A percentile compares a stretch with the other conserved stretches of the same genome.
Evolutionary conservation across 2,113 vertebrate species (phyloP).

Genomic region (Scortum barcoo): DNA sequence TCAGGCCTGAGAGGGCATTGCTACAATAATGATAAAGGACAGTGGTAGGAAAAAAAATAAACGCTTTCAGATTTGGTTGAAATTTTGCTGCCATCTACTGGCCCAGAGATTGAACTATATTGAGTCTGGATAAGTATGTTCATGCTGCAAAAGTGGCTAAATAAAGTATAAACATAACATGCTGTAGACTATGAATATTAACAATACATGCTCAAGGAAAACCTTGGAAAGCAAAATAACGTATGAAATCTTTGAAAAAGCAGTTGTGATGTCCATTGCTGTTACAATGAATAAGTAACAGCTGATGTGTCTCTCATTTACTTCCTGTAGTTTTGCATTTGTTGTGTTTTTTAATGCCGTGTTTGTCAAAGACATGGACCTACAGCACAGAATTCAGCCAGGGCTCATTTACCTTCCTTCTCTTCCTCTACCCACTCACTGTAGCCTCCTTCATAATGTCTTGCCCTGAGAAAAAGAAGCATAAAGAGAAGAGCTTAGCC

Average conservation of each 20-base stretch:
- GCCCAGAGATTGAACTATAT: not conserved
- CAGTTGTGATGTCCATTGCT: too few relatives aligned
- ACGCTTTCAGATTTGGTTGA: slow-evolving; percentile 15
- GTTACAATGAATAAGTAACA: too few relatives aligned
- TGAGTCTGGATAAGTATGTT: not conserved
- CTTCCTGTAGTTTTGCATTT: not conserved
- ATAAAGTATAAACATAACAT: not conserved
- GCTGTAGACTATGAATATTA: not conserved
- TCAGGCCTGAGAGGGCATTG: slow-evolving; percentile 38
- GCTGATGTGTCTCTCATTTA: not conserved
- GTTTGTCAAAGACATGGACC: not conserved
- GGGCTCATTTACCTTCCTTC: slow-evolving; percentile 61
- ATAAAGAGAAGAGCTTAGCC: slow-evolving; percentile 1
- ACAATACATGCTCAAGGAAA: not conserved
- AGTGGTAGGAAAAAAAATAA: not conserved
- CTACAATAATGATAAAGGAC: slow-evolving; percentile 35
- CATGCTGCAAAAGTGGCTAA: not conserved
- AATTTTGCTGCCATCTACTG: slow-evolving; percentile 76
- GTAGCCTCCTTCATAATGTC: slow-evolving; percentile 82
- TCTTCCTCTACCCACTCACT: slow-evolving; percentile 73
- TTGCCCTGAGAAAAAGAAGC: slow-evolving; percentile 66
- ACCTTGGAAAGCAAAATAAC: too few relatives aligned
- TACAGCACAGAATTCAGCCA: not conserved
- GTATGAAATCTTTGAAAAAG: too few relatives aligned
- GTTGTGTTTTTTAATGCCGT: not conserved